These are phyloP conservation scores for Alectura lathami DNA, from an alignment of 2,113 vertebrate species.

Conservation along the genomic window DNA sequence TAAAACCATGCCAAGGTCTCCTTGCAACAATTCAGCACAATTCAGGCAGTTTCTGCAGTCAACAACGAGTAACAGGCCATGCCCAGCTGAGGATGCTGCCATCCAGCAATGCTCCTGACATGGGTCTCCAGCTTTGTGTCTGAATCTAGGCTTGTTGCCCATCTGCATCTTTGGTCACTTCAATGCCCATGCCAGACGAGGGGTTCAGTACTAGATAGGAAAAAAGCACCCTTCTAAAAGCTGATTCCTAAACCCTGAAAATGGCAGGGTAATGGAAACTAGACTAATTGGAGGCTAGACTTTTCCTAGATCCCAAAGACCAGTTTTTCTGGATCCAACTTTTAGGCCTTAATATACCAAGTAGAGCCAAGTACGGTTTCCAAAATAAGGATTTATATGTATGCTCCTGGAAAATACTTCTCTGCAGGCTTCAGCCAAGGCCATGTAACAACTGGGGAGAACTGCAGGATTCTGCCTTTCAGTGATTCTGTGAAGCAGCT, in stretches of 20 bases:
- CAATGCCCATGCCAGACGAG: neutral
- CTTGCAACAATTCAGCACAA: neutral
- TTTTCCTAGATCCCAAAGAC: neutral
- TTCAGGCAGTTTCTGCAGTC: neutral
- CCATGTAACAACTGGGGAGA: neutral
- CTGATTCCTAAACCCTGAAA: neutral
- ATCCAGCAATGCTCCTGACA: neutral
- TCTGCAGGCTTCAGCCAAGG: neutral
- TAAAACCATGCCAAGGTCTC: neutral
- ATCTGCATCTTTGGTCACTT: neutral
- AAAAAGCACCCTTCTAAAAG: neutral
- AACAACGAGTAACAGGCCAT: neutral
- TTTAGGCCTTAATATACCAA: neutral
- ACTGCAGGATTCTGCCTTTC: neutral
- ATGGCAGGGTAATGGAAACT: neutral
- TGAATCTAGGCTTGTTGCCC: neutral
- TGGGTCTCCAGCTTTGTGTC: rapidly evolving
- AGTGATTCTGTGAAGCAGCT: rapidly evolving
- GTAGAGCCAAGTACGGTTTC: neutral
- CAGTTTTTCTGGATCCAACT: neutral
- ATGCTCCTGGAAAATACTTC: neutral
- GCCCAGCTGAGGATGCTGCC: neutral
- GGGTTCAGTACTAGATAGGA: neutral
- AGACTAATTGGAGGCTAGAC: neutral
- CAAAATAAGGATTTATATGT: neutral